Conservation (phyloP, 2,797 vertebrate species). For the Urophycis tenuis region DNA sequence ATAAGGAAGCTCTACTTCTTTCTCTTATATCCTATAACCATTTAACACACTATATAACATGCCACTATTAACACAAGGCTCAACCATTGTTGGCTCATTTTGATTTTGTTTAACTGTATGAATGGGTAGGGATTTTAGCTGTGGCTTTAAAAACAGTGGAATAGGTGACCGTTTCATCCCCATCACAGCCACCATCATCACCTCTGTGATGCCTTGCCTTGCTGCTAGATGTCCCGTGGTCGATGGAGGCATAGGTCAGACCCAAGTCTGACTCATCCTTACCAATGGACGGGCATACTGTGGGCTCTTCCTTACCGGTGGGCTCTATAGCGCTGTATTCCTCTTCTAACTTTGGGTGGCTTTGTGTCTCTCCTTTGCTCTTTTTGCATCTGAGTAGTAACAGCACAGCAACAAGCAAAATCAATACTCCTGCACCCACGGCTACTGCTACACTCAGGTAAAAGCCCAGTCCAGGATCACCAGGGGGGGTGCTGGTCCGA, state of each 20-base stretch:
- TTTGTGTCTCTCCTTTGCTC: not conserved
- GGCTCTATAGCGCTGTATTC: not conserved
- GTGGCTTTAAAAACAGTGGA: not conserved
- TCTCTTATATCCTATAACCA: no score
- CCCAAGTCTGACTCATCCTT: not conserved
- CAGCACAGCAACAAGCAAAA: constrained; percentile 1
- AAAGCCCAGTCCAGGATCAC: no score
- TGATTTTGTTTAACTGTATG: not conserved
- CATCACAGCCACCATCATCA: not conserved
- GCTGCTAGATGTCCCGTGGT: not conserved
- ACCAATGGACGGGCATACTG: not conserved
- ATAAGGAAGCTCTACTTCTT: no score
- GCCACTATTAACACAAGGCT: no score
- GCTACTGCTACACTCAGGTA: not conserved
- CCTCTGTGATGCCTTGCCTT: not conserved
- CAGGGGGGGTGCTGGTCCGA: not conserved
- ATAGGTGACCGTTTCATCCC: not conserved
- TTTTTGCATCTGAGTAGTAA: not conserved
- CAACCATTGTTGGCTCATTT: no score
- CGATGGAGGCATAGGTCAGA: not conserved
- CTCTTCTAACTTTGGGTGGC: not conserved
- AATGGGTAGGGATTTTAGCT: not conserved
- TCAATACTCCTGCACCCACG: not conserved
- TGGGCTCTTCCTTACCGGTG: not conserved
- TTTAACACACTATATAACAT: no score